phyloP scores from a whole-genome alignment of 2,113 vertebrate genomes.

The Mus musculus region DNA sequence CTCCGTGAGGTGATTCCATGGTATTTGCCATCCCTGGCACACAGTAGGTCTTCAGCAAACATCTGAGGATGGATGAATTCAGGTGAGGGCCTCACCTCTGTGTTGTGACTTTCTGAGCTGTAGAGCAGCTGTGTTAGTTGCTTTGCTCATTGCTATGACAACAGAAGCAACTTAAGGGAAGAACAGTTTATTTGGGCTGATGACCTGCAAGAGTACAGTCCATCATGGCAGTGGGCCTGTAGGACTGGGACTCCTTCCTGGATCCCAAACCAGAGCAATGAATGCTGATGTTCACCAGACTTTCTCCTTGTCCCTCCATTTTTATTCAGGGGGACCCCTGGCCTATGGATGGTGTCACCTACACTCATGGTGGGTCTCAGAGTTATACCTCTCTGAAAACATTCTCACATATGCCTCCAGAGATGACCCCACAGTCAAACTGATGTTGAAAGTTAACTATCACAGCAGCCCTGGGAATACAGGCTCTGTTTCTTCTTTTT shows the following conservation, averaged over 20 bases:
- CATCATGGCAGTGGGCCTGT: neutral
- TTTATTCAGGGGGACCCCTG: neutral
- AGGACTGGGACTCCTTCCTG: neutral
- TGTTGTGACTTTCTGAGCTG: neutral
- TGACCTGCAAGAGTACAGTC: neutral
- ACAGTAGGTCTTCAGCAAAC: neutral
- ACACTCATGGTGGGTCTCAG: neutral
- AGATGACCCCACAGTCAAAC: neutral
- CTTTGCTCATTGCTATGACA: neutral
- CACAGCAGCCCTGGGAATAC: neutral
- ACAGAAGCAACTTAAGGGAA: neutral
- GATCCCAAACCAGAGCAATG: neutral
- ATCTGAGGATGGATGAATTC: neutral
- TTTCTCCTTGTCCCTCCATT: neutral
- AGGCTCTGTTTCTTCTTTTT: neutral
- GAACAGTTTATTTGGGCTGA: neutral
- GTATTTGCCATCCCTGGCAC: neutral
- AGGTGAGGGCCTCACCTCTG: neutral
- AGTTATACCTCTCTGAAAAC: neutral
- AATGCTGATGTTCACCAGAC: neutral
- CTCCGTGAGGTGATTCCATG: neutral
- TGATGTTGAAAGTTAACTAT: neutral
- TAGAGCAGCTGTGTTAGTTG: neutral
- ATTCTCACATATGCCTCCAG: neutral
- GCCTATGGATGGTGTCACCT: neutral